Base-by-base conservation (phyloP, 2,113 vertebrate genomes). In the Candoia aspera region DNA sequence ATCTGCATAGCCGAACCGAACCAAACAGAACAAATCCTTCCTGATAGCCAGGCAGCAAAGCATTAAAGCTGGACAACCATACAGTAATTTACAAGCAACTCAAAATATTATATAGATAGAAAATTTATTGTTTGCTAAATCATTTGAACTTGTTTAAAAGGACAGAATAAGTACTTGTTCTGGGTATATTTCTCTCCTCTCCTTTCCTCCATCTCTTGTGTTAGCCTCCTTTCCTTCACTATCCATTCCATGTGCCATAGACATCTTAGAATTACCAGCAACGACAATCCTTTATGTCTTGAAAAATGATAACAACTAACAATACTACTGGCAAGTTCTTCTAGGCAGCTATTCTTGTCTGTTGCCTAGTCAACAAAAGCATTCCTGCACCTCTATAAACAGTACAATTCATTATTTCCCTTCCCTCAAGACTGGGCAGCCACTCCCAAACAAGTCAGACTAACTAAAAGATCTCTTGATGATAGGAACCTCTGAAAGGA, bases 361-460 rank as follows among this genome's bases (percentile, higher is more conserved):
- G 37, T 94, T 95, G 93, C 96, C 93, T 84, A 84, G 24, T 88
- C 55, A 84, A 57, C 94, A 95, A 92, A 96, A 90, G 87, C 86
- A 92, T 93, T 29, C 73, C 37, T 93, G 42, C 55, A 94, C 92
- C 94, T 92, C 0, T 26, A 91, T 91, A 94, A 95, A 92, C 95
- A 97, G 64, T 0, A 2, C 92, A 94, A 95, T 88, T 95, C 3
- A 2, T 92, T 86, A 93, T 94, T 96, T 96, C 95, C 94, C 94
- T 91, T 92, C 92, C 84, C 86, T 91, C 57, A 85, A 84, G 91
- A 87, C 89, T 92, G 90, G 86, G 93, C 53, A 94, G 46, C 95
- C 92, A 92, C 93, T 95, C 95, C 94, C 94, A 94, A 93, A 92
- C 91, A 93, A 95, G 93, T 94, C 89, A 84, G 73, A 91, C 68